Evolutionary conservation across 2,113 vertebrate genomes (phyloP).

Genomic region (Eulemur macaco): DNA sequence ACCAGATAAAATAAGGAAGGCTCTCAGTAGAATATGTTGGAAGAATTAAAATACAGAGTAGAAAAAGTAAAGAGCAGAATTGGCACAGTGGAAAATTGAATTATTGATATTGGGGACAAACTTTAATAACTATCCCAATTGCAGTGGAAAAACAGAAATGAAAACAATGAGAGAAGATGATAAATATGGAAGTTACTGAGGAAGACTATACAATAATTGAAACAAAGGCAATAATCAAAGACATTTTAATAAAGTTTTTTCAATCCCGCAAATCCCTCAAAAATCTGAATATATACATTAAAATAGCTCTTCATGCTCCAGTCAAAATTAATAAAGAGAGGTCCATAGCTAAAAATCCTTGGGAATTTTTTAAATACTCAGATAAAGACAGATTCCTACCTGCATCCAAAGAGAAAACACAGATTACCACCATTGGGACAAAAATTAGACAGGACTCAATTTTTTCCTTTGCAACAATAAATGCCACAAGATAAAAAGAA

Average conservation of each 20-base stretch:
- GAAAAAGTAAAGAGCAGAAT: not conserved
- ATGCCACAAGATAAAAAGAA: not conserved
- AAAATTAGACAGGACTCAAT: not conserved
- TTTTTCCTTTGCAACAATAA: not conserved
- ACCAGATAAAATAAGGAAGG: not conserved
- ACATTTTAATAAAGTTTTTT: not conserved
- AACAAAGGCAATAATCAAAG: not conserved
- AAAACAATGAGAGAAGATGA: not conserved
- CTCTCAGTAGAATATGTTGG: not conserved
- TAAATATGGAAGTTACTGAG: not conserved
- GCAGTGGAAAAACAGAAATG: not conserved
- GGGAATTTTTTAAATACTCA: not conserved
- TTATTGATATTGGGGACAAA: not conserved
- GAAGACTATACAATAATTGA: not conserved
- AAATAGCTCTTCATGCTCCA: not conserved
- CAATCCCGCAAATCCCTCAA: not conserved
- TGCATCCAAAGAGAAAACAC: not conserved
- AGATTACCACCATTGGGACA: not conserved
- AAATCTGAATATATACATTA: not conserved
- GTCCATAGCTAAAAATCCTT: not conserved
- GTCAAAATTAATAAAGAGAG: not conserved
- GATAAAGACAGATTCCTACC: not conserved
- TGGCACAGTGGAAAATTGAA: not conserved
- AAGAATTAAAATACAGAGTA: not conserved
- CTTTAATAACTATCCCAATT: not conserved